Evolutionary conservation across 2,113 vertebrate genomes (phyloP).

Genomic region (Mesembrinibis cayennensis): DNA sequence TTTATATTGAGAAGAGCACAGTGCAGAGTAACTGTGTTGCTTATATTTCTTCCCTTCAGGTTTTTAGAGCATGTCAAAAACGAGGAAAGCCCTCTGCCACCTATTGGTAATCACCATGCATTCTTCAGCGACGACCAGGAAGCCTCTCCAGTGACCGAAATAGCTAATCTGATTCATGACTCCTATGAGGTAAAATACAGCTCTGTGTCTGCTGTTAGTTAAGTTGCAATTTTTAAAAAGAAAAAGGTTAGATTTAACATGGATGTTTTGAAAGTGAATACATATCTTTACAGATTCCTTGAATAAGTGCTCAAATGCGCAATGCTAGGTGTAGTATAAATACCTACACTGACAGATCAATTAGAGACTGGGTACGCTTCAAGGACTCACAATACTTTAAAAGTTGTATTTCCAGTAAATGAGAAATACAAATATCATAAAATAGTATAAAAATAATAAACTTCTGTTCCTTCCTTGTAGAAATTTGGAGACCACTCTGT

Average conservation of each 20-base stretch:
- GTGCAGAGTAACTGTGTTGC: neutral
- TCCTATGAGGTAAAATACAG: conserved; percentile 83
- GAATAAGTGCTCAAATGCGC: neutral
- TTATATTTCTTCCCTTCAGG: conserved; percentile 64
- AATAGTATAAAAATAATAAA: neutral
- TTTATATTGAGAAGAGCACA: neutral
- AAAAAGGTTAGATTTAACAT: neutral
- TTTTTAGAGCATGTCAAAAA: conserved; percentile 91
- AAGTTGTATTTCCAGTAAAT: neutral
- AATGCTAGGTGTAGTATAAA: neutral
- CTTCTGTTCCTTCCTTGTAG: conserved; percentile 57
- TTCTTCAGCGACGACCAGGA: conserved; percentile 73
- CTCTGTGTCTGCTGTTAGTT: neutral
- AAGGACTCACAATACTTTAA: neutral
- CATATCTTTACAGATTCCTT: neutral
- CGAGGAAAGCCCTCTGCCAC: conserved; percentile 77
- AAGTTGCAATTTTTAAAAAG: neutral
- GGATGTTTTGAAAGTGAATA: neutral
- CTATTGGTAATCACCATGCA: conserved; percentile 73
- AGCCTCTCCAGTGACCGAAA: conserved; percentile 74
- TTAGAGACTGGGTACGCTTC: neutral
- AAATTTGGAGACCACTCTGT: conserved; percentile 91
- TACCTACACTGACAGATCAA: neutral
- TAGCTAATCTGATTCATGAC: conserved; percentile 86
- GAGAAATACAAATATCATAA: neutral